These are phyloP conservation scores for Naso thynnoides DNA, from an alignment of 2,797 vertebrate genomes.

Conservation along the genomic window DNA sequence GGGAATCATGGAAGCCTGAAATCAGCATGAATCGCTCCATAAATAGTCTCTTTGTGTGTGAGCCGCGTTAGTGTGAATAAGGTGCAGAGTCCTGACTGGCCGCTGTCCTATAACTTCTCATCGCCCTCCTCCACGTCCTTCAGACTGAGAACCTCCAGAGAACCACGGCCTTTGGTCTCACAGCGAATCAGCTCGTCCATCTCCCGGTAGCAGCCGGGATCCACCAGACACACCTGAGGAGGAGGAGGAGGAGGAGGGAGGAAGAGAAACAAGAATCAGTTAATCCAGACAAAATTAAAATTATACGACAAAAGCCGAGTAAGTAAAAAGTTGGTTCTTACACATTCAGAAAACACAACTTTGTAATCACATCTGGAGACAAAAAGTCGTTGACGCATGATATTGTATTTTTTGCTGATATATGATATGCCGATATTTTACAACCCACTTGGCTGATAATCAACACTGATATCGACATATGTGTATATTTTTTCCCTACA, in stretches of 20 bases:
- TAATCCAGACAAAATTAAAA: too few species aligned
- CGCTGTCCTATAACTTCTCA: constrained; percentile 89
- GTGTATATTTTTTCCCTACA: too few species aligned
- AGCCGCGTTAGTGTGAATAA: constrained; percentile 27
- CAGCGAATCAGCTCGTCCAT: constrained; percentile 96
- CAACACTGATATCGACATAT: too few species aligned
- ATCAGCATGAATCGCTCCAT: constrained; percentile 13
- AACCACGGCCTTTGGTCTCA: constrained; percentile 93
- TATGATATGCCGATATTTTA: too few species aligned
- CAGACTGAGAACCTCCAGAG: constrained; percentile 93
- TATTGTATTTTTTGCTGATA: too few species aligned
- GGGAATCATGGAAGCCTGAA: constrained; percentile 1
- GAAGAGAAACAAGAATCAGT: background rate
- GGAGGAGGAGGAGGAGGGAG: background rate
- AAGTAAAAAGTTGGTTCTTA: too few species aligned
- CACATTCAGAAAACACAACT: too few species aligned
- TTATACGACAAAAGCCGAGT: too few species aligned
- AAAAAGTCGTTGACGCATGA: too few species aligned
- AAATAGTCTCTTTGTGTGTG: constrained; percentile 29
- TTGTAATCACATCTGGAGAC: too few species aligned
- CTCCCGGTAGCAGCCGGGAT: constrained; percentile 97
- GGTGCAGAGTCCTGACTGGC: constrained; percentile 14
- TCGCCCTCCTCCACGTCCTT: constrained; percentile 99
- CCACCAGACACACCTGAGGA: constrained; percentile 93
- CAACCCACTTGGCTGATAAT: too few species aligned